Evolutionary conservation across 2,888 invertebrate species (phyloP), one percentile per base, ranked within the genome.

Genomic region (Pseudoips prasinana): DNA sequence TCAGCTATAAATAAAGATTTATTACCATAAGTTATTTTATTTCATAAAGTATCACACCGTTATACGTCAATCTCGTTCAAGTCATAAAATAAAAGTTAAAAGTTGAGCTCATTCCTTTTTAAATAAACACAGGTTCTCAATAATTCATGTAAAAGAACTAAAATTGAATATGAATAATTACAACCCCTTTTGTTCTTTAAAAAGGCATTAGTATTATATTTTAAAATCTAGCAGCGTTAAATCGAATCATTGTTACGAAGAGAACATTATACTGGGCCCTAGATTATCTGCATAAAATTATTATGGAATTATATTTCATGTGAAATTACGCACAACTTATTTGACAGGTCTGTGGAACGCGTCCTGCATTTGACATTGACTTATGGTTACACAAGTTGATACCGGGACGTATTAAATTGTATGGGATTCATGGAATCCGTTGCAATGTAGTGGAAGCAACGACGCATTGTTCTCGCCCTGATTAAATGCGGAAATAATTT

Each of bases 371-470:
- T 60, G 60, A 58, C 59, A 46, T 50, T 56, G 56, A 63, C 39
- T 43, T 56, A 60, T 54, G 42, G 44, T 33, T 10, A 30, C 33
- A 42, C 34, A 33, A 46, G 35, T 39, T 26, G 20, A 22, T 39
- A 45, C 37, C 33, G 34, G 32, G 33, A 38, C 35, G 32, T 47
- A 49, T 57, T 57, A 54, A 58, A 63, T 58, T 39, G 36, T 48
- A 47, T 22, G 33, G 39, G 47, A 60, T 58, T 65, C 52, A 58
- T 40, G 35, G 20, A 5, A 20, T 20, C 35, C 33, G 45, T 43
- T 48, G 52, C 47, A 59, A 63, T 61, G 64, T 63, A 55, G 42
- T 58, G 63, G 61, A 69, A 65, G 42, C 41, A 50, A 48, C 49
- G 38, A 36, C 46, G 43, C 40, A 61, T 62, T 64, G 63, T 63